Evolutionary conservation across 2,888 invertebrate genomes (phyloP).

Genomic region (Eurois occulta): DNA sequence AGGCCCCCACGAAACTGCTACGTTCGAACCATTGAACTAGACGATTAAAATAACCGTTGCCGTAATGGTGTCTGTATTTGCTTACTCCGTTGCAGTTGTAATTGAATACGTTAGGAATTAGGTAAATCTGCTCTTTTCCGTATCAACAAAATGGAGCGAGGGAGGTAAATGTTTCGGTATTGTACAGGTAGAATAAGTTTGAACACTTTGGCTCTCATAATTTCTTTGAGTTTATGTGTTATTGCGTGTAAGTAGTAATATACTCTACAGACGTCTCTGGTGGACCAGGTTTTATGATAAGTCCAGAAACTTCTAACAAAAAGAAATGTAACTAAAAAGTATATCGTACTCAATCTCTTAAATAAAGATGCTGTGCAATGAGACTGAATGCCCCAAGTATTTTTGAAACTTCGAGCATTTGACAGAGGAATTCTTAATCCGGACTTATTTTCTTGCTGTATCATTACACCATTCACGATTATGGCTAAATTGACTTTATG

Average conservation of each 20-base stretch:
- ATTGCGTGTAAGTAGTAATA: background rate
- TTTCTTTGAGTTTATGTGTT: background rate
- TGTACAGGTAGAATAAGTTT: background rate
- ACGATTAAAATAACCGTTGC: conserved; percentile 81
- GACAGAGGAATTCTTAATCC: background rate
- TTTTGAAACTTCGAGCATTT: background rate
- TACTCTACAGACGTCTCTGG: background rate
- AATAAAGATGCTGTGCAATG: background rate
- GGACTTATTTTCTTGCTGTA: background rate
- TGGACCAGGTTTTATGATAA: background rate
- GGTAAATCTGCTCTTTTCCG: conserved; percentile 19
- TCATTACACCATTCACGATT: background rate
- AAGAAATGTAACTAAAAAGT: background rate
- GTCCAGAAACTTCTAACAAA: background rate
- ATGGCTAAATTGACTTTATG: background rate
- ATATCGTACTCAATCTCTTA: background rate
- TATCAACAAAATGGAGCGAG: background rate
- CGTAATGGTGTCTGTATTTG: conserved; percentile 76
- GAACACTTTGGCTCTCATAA: background rate
- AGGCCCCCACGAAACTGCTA: conserved; percentile 68
- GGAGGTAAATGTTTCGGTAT: background rate
- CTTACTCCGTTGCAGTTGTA: conserved; percentile 66
- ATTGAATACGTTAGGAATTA: conserved; percentile 61
- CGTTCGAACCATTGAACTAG: conserved; percentile 76
- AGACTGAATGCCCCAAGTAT: background rate